Evolutionary conservation across 2,113 vertebrate genomes (phyloP).

Genomic region (Silurus glanis): DNA sequence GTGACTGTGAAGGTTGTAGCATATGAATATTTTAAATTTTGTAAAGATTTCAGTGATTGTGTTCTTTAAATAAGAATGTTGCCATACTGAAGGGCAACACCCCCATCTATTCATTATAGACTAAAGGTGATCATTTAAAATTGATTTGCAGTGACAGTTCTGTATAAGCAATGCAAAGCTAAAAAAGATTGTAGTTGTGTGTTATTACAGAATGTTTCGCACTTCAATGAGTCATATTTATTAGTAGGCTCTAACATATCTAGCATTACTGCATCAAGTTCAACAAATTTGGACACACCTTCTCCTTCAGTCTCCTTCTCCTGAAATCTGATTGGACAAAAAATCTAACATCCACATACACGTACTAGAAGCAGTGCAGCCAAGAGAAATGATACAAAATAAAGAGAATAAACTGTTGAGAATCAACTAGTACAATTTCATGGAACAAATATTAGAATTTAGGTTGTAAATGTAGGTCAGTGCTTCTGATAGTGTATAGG

Average conservation of each 20-base stretch:
- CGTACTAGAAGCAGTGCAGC: too few species aligned
- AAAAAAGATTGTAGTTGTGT: neutral
- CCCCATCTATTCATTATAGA: neutral
- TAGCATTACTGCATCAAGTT: too few species aligned
- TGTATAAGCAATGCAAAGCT: neutral
- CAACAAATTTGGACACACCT: too few species aligned
- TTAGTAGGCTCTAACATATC: neutral
- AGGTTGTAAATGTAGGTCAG: too few species aligned
- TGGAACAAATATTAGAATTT: too few species aligned
- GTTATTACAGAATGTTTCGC: neutral
- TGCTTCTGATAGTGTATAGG: too few species aligned
- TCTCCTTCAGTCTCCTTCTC: too few species aligned
- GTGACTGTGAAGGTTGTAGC: neutral
- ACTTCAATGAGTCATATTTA: conserved; percentile 18
- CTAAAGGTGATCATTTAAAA: neutral
- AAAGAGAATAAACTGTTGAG: too few species aligned
- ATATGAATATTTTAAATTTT: neutral
- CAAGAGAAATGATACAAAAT: too few species aligned
- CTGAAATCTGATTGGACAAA: too few species aligned
- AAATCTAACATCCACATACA: too few species aligned
- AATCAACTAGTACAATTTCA: too few species aligned
- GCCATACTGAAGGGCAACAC: neutral
- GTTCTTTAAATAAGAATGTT: neutral
- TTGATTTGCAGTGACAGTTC: neutral
- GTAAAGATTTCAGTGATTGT: neutral